Conservation (phyloP, 2,797 vertebrate species). For the Pantherophis alleghaniensis region DNA sequence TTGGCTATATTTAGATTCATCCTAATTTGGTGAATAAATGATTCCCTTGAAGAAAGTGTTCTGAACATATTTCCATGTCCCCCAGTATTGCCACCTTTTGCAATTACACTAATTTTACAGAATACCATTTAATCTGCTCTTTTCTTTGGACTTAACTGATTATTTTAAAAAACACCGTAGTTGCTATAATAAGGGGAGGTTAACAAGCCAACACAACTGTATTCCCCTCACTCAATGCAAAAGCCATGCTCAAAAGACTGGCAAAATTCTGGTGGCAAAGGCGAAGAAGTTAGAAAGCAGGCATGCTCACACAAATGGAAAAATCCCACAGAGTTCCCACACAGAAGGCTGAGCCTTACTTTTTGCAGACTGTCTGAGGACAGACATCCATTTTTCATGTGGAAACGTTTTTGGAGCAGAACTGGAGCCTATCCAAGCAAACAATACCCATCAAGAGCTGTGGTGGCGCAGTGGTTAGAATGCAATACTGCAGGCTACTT, state of each 20-base stretch:
- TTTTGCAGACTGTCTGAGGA: neutral
- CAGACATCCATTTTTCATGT: neutral
- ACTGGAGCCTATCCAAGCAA: neutral
- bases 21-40: neutral
- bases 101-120: neutral
- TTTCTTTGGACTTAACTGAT: neutral
- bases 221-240: neutral
- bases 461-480: neutral
- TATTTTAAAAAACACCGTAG: neutral
- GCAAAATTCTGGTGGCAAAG: neutral
- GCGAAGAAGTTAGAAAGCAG: neutral
- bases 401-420: neutral
- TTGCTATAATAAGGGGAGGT: neutral
- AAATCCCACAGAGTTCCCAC: neutral
- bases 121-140: neutral
- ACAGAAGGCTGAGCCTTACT: neutral
- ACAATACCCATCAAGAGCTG: neutral
- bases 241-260: neutral
- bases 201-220: neutral
- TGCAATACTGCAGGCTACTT: neutral
- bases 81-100: neutral
- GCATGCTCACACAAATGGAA: neutral
- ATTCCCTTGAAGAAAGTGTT: neutral
- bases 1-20: neutral
- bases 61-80: neutral